A percentile compares a stretch with the other conserved stretches of the same genome.
Conservation (phyloP, 2,113 vertebrate genomes). For the Vulpes ferrilata region DNA sequence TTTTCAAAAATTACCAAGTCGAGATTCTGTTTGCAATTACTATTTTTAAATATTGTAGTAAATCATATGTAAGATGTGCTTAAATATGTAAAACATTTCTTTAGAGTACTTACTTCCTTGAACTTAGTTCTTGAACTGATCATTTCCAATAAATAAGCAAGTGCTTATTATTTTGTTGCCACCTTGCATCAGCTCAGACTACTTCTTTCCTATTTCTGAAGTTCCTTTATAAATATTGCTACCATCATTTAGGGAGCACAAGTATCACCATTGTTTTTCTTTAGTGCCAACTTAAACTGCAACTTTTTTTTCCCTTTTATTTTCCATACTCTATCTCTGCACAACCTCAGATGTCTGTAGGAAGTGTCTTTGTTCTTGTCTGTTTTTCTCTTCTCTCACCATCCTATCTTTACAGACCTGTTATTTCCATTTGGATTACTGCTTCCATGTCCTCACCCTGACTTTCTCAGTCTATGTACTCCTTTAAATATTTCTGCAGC, state of each 20-base stretch:
- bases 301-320: background rate
- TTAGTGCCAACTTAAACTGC: background rate
- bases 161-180: background rate
- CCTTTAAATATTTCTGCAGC: constrained; percentile 63
- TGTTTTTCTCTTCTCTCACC: background rate
- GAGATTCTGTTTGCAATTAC: background rate
- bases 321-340: background rate
- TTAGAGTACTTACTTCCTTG: background rate
- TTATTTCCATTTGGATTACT: constrained; percentile 53
- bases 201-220: background rate
- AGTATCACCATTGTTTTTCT: background rate
- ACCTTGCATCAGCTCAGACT: background rate
- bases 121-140: background rate
- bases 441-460: background rate
- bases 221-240: background rate
- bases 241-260: background rate
- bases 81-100: background rate
- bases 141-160: background rate
- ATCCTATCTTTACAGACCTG: constrained; percentile 31
- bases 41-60: constrained; percentile 44
- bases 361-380: background rate
- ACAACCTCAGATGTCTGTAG: background rate
- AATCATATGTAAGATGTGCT: background rate
- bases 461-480: constrained; percentile 8
- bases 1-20: constrained; percentile 14